These are phyloP conservation scores for Noctuana brunneofusca DNA, from an alignment of 2,888 invertebrate species.

Conservation along the genomic window DNA sequence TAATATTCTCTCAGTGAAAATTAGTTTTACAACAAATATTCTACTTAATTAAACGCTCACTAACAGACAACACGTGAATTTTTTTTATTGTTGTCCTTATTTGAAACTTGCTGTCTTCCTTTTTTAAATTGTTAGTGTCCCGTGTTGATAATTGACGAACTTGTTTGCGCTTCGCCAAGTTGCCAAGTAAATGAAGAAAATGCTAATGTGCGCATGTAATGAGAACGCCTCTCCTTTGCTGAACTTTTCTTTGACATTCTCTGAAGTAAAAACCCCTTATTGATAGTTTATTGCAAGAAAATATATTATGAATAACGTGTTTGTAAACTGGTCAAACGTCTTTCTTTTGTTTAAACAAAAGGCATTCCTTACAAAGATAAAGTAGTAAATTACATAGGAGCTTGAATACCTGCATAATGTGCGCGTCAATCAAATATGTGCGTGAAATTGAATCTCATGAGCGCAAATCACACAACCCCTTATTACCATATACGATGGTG, in stretches of 20 bases:
- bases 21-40: too few species aligned
- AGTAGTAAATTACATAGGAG: constrained; percentile 68
- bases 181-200: constrained; percentile 26
- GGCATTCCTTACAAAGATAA: constrained; percentile 47
- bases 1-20: too few species aligned
- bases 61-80: too few species aligned
- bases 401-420: constrained; percentile 67
- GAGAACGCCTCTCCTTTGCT: constrained; percentile 19
- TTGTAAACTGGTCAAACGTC: background rate
- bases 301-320: background rate
- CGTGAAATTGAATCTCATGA: constrained; percentile 79
- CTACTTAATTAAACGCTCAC: too few species aligned
- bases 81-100: too few species aligned
- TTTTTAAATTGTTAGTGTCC: constrained; percentile 11
- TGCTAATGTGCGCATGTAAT: constrained; percentile 31
- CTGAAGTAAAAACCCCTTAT: background rate
- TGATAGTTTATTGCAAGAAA: background rate
- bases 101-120: background rate
- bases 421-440: constrained; percentile 73
- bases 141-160: constrained; percentile 6
- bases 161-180: constrained; percentile 20
- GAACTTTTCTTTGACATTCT: background rate
- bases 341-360: constrained; percentile 24
- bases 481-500: constrained; percentile 61
- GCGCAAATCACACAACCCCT: constrained; percentile 70